These are phyloP conservation scores for Streblospio benedicti DNA, from an alignment of 1,140 invertebrate genomes.

Conservation along the genomic window DNA sequence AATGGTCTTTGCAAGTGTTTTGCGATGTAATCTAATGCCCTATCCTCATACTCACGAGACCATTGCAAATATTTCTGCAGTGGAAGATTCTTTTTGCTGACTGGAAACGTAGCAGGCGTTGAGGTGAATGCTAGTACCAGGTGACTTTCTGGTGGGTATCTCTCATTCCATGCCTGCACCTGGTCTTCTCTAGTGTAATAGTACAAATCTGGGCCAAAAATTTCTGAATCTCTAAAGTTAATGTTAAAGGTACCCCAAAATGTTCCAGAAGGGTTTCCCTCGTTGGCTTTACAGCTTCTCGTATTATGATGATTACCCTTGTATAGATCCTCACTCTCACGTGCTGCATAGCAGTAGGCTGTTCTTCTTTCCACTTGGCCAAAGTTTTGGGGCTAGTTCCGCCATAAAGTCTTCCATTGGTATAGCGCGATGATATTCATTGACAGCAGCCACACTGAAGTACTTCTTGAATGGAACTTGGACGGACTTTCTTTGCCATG, in stretches of 20 bases:
- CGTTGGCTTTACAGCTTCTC: constrained; percentile 94
- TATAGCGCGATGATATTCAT: constrained; percentile 74
- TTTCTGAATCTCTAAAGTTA: constrained; percentile 81
- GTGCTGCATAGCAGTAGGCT: constrained; percentile 24
- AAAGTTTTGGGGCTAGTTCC: constrained; percentile 66
- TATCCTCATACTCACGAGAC: no score
- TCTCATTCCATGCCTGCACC: no score
- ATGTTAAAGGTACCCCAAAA: constrained; percentile 93
- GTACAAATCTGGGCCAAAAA: constrained; percentile 72
- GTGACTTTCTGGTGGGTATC: constrained; percentile 60
- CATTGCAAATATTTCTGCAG: constrained; percentile 81
- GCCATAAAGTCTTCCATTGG: constrained; percentile 87
- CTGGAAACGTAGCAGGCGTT: constrained; percentile 93
- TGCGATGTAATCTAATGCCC: no score
- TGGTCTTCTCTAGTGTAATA: constrained; percentile 74
- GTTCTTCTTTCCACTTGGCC: constrained; percentile 72
- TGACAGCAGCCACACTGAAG: constrained; percentile 72
- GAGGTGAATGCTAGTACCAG: constrained; percentile 64
- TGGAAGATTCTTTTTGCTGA: constrained; percentile 68
- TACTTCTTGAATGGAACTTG: constrained; percentile 89
- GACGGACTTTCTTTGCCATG: constrained; percentile 25
- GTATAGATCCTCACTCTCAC: no score
- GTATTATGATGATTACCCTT: no score
- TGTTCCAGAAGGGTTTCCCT: constrained; percentile 96
- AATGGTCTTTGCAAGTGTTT: no score